Evolutionary conservation across 2,113 vertebrate species (phyloP).

Genomic region (Oreochromis spilurus): DNA sequence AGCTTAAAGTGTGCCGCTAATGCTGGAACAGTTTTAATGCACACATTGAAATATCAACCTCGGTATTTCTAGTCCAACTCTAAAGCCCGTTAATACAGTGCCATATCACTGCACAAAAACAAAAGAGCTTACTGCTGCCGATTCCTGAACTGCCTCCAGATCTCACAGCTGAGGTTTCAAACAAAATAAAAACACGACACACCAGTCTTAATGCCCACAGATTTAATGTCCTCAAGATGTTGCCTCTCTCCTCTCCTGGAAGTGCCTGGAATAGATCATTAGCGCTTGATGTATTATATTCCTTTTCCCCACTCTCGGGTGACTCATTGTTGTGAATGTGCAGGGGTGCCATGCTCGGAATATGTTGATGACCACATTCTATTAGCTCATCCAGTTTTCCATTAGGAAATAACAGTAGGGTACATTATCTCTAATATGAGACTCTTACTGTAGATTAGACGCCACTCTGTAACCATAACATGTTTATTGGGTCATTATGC

Average conservation of each 20-base stretch:
- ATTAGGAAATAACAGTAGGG: constrained; percentile 10
- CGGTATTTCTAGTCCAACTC: not conserved
- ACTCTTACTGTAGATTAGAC: not conserved
- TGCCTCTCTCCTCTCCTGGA: not conserved
- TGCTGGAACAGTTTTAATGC: not conserved
- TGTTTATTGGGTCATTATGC: not conserved
- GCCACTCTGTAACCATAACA: not conserved
- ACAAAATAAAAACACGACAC: not conserved
- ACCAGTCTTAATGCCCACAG: not conserved
- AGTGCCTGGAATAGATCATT: not conserved
- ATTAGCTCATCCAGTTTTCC: not conserved
- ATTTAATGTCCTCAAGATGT: not conserved
- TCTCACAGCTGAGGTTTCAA: not conserved
- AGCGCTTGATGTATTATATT: not conserved
- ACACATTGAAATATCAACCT: not conserved
- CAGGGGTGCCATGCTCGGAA: constrained; percentile 21
- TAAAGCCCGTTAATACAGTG: not conserved
- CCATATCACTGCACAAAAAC: not conserved
- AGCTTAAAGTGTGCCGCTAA: not conserved
- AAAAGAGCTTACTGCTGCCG: not conserved
- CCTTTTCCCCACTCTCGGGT: constrained; percentile 1
- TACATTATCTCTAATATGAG: constrained; percentile 22
- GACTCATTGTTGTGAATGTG: constrained; percentile 28
- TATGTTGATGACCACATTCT: constrained; percentile 25
- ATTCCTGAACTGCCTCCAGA: not conserved